Conservation (phyloP, 30 jellyfish, hydroid and myxozoan species). For the Chrysaora quinquecirrha region DNA sequence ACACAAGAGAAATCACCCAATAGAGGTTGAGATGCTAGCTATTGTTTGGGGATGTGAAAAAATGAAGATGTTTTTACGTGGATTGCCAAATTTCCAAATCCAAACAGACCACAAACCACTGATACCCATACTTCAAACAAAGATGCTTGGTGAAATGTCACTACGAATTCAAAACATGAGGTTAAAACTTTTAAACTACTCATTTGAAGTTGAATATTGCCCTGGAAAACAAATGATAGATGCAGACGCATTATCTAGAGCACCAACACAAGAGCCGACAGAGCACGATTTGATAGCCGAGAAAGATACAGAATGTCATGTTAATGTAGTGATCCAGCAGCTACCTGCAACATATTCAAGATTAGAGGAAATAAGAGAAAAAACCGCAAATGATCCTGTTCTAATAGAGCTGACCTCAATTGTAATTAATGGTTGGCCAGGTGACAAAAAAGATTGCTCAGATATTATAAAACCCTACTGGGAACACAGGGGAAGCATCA, state of each 20-base stretch:
- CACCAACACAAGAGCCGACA: background rate
- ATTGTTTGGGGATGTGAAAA: slow-evolving; percentile 5
- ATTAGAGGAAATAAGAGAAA: background rate
- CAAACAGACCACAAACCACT: slow-evolving; percentile 55
- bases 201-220: background rate
- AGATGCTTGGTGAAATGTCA: slow-evolving; percentile 9
- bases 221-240: slow-evolving; percentile 13
- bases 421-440: too few relatives aligned
- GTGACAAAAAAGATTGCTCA: too few relatives aligned
- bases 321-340: background rate
- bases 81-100: slow-evolving; percentile 16
- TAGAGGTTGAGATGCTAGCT: slow-evolving; percentile 13
- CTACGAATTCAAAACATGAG: slow-evolving; percentile 9
- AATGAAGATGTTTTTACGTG: slow-evolving; percentile 25
- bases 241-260: slow-evolving; percentile 11
- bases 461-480: too few relatives aligned
- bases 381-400: too few relatives aligned
- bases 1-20: background rate
- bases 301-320: background rate
- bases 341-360: slow-evolving; percentile 36
- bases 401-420: too few relatives aligned
- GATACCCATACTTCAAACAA: slow-evolving; percentile 11
- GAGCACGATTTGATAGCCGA: background rate
- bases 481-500: slow-evolving; percentile 15
- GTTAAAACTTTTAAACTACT: slow-evolving; percentile 7